These are phyloP conservation scores for Pelodiscus sinensis DNA, from an alignment of 2,113 vertebrate species.

Conservation along the genomic window DNA sequence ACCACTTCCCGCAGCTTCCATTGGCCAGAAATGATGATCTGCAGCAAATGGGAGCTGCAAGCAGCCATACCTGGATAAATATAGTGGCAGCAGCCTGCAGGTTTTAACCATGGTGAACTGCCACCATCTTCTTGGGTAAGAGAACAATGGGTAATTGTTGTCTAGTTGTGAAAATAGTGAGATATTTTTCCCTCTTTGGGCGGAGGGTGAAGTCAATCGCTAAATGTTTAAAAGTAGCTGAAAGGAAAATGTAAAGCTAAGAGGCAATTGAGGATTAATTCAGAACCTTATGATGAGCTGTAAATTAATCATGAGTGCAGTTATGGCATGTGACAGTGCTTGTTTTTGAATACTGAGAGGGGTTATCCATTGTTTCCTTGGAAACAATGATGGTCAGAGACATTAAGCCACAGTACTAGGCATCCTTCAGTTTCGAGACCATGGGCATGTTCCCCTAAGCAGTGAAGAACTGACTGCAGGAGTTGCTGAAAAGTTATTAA, in stretches of 20 bases:
- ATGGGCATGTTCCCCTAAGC: no score
- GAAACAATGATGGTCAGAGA: conserved; percentile 37
- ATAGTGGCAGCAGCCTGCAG: no score
- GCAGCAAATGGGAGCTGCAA: no score
- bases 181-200: not conserved
- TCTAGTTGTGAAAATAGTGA: not conserved
- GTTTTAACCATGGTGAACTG: no score
- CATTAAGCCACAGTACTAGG: not conserved
- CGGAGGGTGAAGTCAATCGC: not conserved
- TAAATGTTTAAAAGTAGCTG: not conserved
- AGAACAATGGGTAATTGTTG: not conserved
- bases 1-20: no score
- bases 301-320: not conserved
- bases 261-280: not conserved
- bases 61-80: no score
- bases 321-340: not conserved
- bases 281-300: not conserved
- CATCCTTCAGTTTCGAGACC: no score
- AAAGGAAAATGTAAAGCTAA: not conserved
- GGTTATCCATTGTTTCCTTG: conserved; percentile 30
- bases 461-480: no score
- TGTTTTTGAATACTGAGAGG: not conserved
- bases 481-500: no score
- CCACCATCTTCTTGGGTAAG: not conserved
- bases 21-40: no score